Percentiles rank a stretch among this genome's conserved stretches.
These are phyloP conservation scores for Recurvirostra avosetta DNA, from an alignment of 2,113 vertebrate genomes.

Conservation along the genomic window DNA sequence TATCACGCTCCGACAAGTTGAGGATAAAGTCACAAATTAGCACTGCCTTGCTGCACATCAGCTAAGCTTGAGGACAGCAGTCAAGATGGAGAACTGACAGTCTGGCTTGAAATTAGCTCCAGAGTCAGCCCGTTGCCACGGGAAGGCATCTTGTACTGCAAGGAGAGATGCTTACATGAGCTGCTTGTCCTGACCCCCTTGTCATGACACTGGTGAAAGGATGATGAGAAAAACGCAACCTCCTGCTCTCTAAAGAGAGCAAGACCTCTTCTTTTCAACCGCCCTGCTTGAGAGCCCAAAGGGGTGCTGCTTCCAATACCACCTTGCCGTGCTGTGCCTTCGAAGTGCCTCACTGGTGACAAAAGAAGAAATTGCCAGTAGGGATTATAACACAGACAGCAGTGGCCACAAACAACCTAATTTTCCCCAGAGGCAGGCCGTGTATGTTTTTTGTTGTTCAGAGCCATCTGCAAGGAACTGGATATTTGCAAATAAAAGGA, in stretches of 20 bases:
- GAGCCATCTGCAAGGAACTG: slow-evolving; percentile 55
- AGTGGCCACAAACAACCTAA: slow-evolving; percentile 10
- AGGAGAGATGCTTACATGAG: not conserved
- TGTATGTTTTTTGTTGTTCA: slow-evolving; percentile 12
- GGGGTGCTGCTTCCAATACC: not conserved
- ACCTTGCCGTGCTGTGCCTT: not conserved
- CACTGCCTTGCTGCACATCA: not conserved
- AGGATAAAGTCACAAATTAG: not conserved
- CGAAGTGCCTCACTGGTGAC: not conserved
- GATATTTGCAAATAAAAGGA: slow-evolving; percentile 54
- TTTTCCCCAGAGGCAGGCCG: not conserved
- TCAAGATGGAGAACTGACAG: not conserved
- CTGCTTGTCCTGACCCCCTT: not conserved
- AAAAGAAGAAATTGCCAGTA: not conserved
- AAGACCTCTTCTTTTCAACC: not conserved
- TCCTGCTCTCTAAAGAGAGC: not conserved
- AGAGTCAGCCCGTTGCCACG: not conserved
- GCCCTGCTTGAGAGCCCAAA: not conserved
- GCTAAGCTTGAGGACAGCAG: not conserved
- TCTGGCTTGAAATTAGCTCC: not conserved
- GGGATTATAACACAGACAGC: not conserved
- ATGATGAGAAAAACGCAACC: not conserved
- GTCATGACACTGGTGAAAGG: not conserved
- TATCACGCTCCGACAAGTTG: not conserved
- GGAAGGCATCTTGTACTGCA: not conserved